Evolutionary conservation across 1,140 invertebrate species (phyloP).

Genomic region (Ceratosolen solmsi): DNA sequence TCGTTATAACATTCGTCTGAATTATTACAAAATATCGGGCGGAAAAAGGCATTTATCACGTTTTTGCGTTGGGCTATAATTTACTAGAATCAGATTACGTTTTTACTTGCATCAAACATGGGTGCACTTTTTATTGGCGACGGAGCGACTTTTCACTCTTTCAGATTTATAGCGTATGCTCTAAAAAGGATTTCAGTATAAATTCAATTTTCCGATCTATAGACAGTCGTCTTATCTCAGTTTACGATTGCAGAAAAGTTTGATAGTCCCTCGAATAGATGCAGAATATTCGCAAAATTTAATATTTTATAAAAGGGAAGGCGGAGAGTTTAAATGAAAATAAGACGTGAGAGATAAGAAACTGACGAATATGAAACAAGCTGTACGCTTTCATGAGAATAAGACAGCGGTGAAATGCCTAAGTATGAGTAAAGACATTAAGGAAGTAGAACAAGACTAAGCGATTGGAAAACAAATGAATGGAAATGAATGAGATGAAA

Average conservation of each 20-base stretch:
- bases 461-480: slow-evolving; percentile 26
- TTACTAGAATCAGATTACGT: neutral
- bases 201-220: slow-evolving; percentile 16
- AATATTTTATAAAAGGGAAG: neutral
- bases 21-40: neutral
- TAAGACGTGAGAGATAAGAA: neutral
- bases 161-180: neutral
- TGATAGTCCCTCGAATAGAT: neutral
- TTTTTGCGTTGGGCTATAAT: neutral
- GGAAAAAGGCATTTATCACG: neutral
- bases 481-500: slow-evolving; percentile 24
- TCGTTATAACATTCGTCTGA: neutral
- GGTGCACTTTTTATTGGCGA: neutral
- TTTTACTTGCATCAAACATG: neutral
- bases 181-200: neutral
- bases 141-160: neutral
- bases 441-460: slow-evolving; percentile 22
- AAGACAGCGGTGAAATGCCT: neutral
- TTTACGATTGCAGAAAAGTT: slow-evolving; percentile 15
- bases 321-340: neutral
- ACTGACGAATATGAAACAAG: slow-evolving; percentile 5
- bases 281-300: neutral
- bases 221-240: slow-evolving; percentile 4
- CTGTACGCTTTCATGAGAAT: slow-evolving; percentile 9
- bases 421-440: slow-evolving; percentile 11